Base-by-base conservation (phyloP, 1,140 invertebrate genomes). In the Tetramorium alpestre region DNA sequence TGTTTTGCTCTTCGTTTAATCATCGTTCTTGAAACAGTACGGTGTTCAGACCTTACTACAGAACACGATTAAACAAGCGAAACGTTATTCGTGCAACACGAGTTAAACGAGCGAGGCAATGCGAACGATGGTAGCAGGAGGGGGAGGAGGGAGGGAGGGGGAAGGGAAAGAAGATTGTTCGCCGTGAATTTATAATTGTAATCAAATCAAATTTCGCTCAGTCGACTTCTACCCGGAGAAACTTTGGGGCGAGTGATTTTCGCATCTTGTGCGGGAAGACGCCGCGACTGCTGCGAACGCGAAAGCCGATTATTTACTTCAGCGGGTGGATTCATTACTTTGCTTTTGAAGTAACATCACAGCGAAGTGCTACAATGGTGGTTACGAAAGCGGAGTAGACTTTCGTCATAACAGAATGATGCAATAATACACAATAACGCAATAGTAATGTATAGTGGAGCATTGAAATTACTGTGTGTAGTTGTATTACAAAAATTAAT, bases 121-220 rank as follows among this genome's bases (percentile, higher is more conserved):
- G 67, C 67, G 38, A 73, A 62, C 54, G 69, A 62, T 54, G 51
- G 54, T 60, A 60, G n/a, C 58, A 38, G 22, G 22, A 22, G 22
- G 22, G 22, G 16, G 10, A n/a, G n/a, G 13, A 16, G 10, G 13
- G 28, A 5, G 51, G 28, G 25, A 3, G 8, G 56, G 38, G 3
- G 41, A n/a, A 18, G 10, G 13, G 56, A 73, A 47, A 60, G 69
- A 84, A 84, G 69, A 84, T 84, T 84, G 69, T 73, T 84, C 62
- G 54, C 80, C 54, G 80, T 75, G 80, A 84, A 84, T 84, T 84
- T 75, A 84, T 84, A 84, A 84, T 84, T 84, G 54, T 84, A 84
- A 84, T 84, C 41, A 84, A 75, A 84, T 84, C 80, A 84, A 84
- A 84, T 84, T 75, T 75, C 41, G 80, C 80, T 84, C 58, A 58